Evolutionary conservation across 1,140 invertebrate genomes (phyloP).

Genomic region (Diachasma alloeum): DNA sequence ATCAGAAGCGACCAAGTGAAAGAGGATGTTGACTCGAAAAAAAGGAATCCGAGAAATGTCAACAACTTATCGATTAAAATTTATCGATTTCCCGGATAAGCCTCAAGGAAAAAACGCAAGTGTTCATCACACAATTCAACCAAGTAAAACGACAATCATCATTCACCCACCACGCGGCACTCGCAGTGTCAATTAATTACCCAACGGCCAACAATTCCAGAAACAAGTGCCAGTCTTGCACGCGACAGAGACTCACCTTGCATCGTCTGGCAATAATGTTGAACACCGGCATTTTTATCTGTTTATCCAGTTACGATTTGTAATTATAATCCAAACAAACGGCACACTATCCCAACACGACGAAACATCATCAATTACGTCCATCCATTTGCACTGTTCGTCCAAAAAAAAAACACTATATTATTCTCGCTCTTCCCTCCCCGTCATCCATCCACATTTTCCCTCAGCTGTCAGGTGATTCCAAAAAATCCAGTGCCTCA

Average conservation of each 20-base stretch:
- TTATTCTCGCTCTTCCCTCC: neutral
- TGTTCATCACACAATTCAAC: neutral
- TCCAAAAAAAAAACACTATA: neutral
- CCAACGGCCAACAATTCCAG: neutral
- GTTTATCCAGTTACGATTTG: constrained; percentile 26
- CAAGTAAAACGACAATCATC: neutral
- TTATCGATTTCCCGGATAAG: neutral
- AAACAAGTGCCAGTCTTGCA: neutral
- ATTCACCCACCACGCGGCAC: neutral
- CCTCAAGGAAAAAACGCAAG: neutral
- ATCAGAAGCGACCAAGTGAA: neutral
- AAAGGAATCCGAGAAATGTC: neutral
- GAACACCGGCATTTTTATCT: constrained; percentile 64
- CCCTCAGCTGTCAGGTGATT: neutral
- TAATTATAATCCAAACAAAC: constrained; percentile 17
- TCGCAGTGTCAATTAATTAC: neutral
- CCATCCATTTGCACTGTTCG: neutral
- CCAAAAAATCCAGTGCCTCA: neutral
- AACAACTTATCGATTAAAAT: neutral
- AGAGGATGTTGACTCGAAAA: neutral
- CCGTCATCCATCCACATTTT: neutral
- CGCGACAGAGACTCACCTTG: constrained; percentile 60
- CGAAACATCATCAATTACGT: neutral
- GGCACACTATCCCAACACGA: neutral
- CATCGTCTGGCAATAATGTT: constrained; percentile 67